These are phyloP conservation scores for Actinia tenebrosa DNA, from an alignment of 64 coral and sea anemone genomes.

Conservation along the genomic window DNA sequence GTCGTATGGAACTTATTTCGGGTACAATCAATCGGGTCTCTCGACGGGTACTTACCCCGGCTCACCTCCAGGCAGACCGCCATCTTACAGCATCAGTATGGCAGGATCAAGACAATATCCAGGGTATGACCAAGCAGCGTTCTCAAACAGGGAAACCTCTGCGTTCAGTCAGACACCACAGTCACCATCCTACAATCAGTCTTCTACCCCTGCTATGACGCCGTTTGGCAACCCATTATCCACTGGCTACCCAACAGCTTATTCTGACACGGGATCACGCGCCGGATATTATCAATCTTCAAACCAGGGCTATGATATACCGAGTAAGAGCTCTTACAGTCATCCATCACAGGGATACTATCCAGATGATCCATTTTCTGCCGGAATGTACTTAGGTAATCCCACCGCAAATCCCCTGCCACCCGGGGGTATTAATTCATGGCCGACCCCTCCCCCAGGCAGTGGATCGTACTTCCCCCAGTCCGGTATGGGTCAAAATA, in stretches of 20 bases:
- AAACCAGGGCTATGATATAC: neutral
- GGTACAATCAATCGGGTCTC: constrained; percentile 3
- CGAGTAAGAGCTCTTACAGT: neutral
- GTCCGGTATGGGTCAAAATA: constrained; percentile 19
- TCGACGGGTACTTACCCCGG: neutral
- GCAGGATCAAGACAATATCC: constrained; percentile 23
- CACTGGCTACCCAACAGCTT: neutral
- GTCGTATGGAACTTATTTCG: constrained; percentile 2
- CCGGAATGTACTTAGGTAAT: constrained; percentile 2
- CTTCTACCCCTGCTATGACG: neutral
- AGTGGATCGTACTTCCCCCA: constrained; percentile 15
- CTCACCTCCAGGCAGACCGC: neutral
- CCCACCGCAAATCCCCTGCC: neutral
- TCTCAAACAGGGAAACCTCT: constrained; percentile 27
- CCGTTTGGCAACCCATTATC: neutral
- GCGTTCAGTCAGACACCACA: constrained; percentile 21
- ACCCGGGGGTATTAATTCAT: constrained; percentile 10
- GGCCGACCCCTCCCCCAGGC: neutral
- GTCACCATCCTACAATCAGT: constrained; percentile 18
- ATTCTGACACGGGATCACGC: constrained; percentile 1
- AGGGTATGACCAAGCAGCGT: neutral
- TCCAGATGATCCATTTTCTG: constrained; percentile 12
- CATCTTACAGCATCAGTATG: neutral
- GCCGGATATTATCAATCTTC: constrained; percentile 2
- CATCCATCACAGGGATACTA: constrained; percentile 3